A percentile compares a stretch with the other conserved stretches of the same genome.
Conservation (phyloP, 2,797 vertebrate species). For the Sarcoramphus papa region DNA sequence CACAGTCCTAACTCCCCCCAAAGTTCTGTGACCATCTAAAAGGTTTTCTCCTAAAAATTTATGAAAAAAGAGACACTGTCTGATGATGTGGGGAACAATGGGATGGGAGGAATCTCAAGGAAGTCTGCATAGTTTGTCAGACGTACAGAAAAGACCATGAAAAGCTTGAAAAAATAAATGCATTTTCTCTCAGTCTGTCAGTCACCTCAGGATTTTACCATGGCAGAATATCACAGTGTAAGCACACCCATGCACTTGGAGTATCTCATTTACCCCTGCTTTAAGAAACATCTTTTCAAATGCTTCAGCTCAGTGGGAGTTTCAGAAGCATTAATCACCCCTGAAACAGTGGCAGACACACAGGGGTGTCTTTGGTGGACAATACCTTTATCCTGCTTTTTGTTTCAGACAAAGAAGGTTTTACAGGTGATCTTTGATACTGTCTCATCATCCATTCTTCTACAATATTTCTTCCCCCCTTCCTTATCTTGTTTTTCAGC, state of each 20-base stretch:
- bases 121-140: background rate
- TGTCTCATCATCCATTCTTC: background rate
- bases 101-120: background rate
- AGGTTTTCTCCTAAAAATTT: background rate
- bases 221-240: background rate
- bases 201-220: background rate
- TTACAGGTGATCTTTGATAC: background rate
- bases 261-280: background rate
- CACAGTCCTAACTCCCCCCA: background rate
- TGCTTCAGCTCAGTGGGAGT: background rate
- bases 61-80: background rate
- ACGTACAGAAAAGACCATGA: background rate
- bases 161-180: background rate
- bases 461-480: background rate
- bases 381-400: background rate
- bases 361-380: background rate
- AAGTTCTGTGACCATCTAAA: background rate
- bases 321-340: background rate
- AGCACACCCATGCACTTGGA: background rate
- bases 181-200: background rate
- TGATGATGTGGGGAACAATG: rapidly evolving
- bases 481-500: background rate
- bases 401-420: background rate
- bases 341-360: background rate
- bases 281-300: background rate